Evolutionary conservation across 2,797 vertebrate genomes (phyloP).

Genomic region (Discoglossus pictus): DNA sequence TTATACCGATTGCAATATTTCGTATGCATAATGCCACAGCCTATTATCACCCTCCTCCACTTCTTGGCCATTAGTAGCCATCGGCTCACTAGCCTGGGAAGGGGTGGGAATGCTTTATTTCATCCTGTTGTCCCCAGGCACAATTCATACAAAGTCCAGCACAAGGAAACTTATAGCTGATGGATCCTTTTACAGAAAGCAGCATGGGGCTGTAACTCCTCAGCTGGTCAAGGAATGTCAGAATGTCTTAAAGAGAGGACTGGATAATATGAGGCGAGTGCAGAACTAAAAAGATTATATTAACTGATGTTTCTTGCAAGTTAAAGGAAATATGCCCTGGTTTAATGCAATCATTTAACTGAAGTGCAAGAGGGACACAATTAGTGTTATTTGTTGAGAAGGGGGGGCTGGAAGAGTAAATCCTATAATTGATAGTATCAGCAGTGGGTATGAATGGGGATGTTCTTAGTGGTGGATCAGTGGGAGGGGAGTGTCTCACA

Average conservation of each 20-base stretch:
- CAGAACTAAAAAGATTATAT: too few species aligned
- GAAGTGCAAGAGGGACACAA: slow-evolving; percentile 7
- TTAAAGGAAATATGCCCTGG: too few species aligned
- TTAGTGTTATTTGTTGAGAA: background rate
- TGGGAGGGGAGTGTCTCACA: slow-evolving; percentile 11
- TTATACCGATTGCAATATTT: too few species aligned
- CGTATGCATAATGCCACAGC: too few species aligned
- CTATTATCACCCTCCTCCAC: too few species aligned
- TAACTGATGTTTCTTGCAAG: too few species aligned
- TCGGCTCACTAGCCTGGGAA: slow-evolving; percentile 9
- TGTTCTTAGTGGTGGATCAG: slow-evolving; percentile 21
- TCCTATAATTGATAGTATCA: slow-evolving; percentile 37
- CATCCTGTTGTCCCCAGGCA: slow-evolving; percentile 42
- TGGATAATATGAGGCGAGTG: too few species aligned
- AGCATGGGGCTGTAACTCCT: slow-evolving; percentile 31
- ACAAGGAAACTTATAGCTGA: slow-evolving; percentile 33
- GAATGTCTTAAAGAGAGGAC: slow-evolving; percentile 1
- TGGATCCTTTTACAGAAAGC: slow-evolving; percentile 35
- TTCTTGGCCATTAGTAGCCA: too few species aligned
- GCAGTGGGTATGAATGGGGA: slow-evolving; percentile 35
- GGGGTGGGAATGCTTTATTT: slow-evolving; percentile 24
- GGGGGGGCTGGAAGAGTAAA: slow-evolving; percentile 36
- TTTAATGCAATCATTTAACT: background rate
- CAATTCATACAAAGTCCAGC: slow-evolving; percentile 39
- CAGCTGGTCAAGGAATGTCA: slow-evolving; percentile 18